phyloP scores from a whole-genome alignment of 2,888 invertebrate genomes.

The Autographa pulchrina region DNA sequence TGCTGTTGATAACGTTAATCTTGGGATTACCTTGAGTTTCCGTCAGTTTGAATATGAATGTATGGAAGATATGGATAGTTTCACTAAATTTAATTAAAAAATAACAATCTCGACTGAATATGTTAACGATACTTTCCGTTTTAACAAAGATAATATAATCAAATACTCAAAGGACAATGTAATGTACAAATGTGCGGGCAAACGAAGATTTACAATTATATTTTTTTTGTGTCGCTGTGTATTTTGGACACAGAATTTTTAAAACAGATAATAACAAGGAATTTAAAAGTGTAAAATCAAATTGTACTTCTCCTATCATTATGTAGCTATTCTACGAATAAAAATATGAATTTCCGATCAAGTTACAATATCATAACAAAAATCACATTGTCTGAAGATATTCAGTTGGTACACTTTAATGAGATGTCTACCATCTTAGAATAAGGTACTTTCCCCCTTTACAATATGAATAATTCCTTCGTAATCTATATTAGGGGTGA shows the following conservation, averaged over 20 bases:
- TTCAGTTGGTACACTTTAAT: background rate
- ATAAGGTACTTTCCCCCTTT: conserved; percentile 24
- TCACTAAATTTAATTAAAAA: background rate
- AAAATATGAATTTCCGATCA: background rate
- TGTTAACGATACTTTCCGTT: background rate
- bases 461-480: conserved; percentile 17
- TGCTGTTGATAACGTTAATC: conserved; percentile 25
- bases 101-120: background rate
- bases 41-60: background rate
- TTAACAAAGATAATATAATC: background rate
- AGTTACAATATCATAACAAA: background rate
- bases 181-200: too few species aligned
- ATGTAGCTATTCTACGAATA: too few species aligned
- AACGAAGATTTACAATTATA: too few species aligned
- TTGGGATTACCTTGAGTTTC: background rate
- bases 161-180: background rate
- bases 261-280: too few species aligned
- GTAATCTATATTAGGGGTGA: conserved; percentile 40
- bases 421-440: conserved; percentile 5
- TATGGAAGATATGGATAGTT: background rate
- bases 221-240: too few species aligned
- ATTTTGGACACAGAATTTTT: too few species aligned
- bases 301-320: too few species aligned
- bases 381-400: background rate
- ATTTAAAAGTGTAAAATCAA: too few species aligned